A percentile compares a stretch with the other conserved stretches of the same genome.
Evolutionary conservation across 2,888 invertebrate genomes (phyloP).

Genomic region (Phrixothrix hirtus): DNA sequence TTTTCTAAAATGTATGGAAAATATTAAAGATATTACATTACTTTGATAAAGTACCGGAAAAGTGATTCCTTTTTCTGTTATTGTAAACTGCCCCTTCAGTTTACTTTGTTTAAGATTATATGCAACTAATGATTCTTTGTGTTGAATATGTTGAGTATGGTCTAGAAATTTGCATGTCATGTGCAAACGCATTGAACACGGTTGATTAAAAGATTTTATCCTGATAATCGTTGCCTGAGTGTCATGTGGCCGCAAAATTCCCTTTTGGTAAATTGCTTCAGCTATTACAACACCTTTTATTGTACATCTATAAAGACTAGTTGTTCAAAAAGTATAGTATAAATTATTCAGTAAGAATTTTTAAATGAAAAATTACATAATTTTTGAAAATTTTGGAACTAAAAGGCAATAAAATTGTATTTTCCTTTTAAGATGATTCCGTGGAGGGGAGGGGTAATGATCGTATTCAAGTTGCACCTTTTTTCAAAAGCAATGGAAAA

Average conservation of each 20-base stretch:
- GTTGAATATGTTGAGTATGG: slow-evolving; percentile 47
- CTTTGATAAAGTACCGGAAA: slow-evolving; percentile 43
- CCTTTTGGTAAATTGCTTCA: slow-evolving; percentile 43
- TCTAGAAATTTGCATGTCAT: slow-evolving; percentile 53
- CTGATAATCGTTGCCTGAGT: slow-evolving; percentile 48
- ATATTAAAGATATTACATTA: background rate
- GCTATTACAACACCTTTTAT: slow-evolving; percentile 44
- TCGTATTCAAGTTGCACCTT: no score
- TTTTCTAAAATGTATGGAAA: slow-evolving; percentile 39
- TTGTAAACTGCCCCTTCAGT: slow-evolving; percentile 50
- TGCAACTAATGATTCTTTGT: slow-evolving; percentile 46
- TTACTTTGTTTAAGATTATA: slow-evolving; percentile 39
- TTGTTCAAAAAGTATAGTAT: no score
- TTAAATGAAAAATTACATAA: no score
- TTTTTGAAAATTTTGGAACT: no score
- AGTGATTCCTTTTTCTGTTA: slow-evolving; percentile 51
- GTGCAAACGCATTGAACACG: slow-evolving; percentile 44
- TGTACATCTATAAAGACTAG: slow-evolving; percentile 44
- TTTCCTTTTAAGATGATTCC: no score
- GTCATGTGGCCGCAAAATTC: slow-evolving; percentile 51
- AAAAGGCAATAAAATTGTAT: no score
- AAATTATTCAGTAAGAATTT: no score
- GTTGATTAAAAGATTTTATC: slow-evolving; percentile 46
- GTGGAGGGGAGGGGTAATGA: no score
- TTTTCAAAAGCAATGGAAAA: no score